Base-by-base conservation (phyloP, 1,140 invertebrate species). In the Pantala flavescens region DNA sequence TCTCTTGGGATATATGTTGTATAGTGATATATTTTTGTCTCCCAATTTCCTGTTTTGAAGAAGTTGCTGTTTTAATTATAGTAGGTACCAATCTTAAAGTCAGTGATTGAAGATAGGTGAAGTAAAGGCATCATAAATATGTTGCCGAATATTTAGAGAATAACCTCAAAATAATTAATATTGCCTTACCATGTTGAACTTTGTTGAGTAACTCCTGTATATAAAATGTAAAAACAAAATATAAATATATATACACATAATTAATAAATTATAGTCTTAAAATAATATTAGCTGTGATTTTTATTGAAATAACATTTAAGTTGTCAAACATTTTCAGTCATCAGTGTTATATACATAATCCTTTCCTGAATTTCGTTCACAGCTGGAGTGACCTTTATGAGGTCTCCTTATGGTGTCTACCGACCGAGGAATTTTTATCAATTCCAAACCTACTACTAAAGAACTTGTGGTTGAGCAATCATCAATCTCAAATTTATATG, bases 121-220 rank as follows among this genome's bases (percentile, higher is more conserved):
- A 63, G 12, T 63, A 19, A 36, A 19, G 49, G 49, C 49, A 63
- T 63, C n/a, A 7, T 19, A 63, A 3, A 63, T 63, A 3, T 19
- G 49, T 16, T 63, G 49, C 49, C 49, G 2, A 14, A 7, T 63
- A 63, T 63, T 16, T 63, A 63, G n/a, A 7, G 49, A 63, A 19
- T 63, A 63, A 63, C 49, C 12, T 63, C 49, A 63, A 19, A 63
- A 63, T 63, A 63, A 63, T 63, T 63, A 63, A 63, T 63, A 63
- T 19, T 63, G 49, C 49, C 49, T 63, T 63, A 63, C 49, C 49
- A 63, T 63, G 49, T 63, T 63, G n/a, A 63, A 63, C 3, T 14
- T 63, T 63, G 49, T 63, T 63, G 49, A 63, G 49, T 63, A 63
- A 63, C 49, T 63, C 49, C 49, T 63, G 49, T 63, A 21, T 63